Evolutionary conservation across 1,140 invertebrate species (phyloP).

Genomic region (Caenorhabditis latens): DNA sequence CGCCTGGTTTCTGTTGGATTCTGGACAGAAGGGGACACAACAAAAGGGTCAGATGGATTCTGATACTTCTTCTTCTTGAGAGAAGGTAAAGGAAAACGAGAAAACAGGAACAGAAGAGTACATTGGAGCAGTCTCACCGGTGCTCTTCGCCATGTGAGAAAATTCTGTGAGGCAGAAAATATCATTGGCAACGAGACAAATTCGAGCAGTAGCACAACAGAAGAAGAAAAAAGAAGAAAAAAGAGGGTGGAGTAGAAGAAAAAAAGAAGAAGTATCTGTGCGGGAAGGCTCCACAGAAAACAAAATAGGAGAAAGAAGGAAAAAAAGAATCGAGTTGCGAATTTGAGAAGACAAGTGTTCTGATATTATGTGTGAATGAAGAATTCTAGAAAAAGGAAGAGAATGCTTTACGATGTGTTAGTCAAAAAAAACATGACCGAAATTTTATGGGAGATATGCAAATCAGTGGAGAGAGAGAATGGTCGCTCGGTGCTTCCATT

Average conservation of each 20-base stretch:
- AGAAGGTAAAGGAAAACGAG: neutral
- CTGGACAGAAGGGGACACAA: slow-evolving; percentile 47
- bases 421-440: neutral
- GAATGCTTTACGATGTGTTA: slow-evolving; percentile 31
- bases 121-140: neutral
- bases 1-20: slow-evolving; percentile 42
- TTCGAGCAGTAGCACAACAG: slow-evolving; percentile 23
- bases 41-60: neutral
- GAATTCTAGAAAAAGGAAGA: neutral
- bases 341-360: slow-evolving; percentile 51
- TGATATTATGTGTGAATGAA: slow-evolving; percentile 49
- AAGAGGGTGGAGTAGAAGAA: slow-evolving; percentile 22
- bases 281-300: slow-evolving; percentile 21
- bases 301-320: slow-evolving; percentile 19
- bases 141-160: slow-evolving; percentile 43
- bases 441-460: slow-evolving; percentile 40
- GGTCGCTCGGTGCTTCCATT: neutral
- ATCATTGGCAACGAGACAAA: slow-evolving; percentile 47
- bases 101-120: neutral
- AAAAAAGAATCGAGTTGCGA: slow-evolving; percentile 48
- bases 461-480: neutral
- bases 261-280: slow-evolving; percentile 42
- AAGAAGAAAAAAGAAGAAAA: neutral
- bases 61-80: neutral
- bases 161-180: slow-evolving; percentile 54